A percentile compares a stretch with the other conserved stretches of the same genome.
phyloP scores from a whole-genome alignment of 2,113 vertebrate species.

The Mungos mungo region DNA sequence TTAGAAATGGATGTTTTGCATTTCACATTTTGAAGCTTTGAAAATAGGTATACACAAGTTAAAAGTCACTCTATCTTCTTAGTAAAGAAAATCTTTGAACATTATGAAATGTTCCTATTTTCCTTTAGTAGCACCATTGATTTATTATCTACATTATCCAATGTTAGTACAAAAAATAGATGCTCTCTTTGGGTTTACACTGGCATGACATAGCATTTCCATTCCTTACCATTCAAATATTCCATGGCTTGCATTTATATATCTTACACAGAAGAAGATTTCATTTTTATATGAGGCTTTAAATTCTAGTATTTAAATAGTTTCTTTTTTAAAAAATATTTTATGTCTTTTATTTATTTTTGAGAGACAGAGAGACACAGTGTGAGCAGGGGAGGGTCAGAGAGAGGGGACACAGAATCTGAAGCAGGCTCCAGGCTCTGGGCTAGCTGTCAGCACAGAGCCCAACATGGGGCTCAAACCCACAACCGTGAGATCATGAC shows the following conservation, averaged over 20 bases:
- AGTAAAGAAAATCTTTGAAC: not conserved
- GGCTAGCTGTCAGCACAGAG: no score
- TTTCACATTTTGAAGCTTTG: not conserved
- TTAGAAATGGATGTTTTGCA: not conserved
- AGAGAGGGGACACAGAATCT: no score
- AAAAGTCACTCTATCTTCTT: not conserved
- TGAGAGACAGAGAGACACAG: no score
- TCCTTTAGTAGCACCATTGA: not conserved
- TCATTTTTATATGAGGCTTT: not conserved
- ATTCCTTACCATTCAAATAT: not conserved
- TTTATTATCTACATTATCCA: not conserved
- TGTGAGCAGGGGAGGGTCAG: no score
- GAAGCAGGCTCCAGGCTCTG: no score
- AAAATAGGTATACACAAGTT: not conserved
- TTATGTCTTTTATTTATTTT: no score
- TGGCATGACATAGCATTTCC: not conserved
- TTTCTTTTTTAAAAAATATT: not conserved
- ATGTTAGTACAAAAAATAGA: not conserved
- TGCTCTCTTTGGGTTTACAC: not conserved
- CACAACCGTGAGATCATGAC: no score
- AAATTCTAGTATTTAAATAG: not conserved
- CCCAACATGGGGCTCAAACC: no score
- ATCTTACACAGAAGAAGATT: not conserved
- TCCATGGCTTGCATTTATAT: not conserved
- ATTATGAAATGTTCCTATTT: not conserved